These are phyloP conservation scores for Tinea semifulvella DNA, from an alignment of 2,888 invertebrate species.

Conservation along the genomic window DNA sequence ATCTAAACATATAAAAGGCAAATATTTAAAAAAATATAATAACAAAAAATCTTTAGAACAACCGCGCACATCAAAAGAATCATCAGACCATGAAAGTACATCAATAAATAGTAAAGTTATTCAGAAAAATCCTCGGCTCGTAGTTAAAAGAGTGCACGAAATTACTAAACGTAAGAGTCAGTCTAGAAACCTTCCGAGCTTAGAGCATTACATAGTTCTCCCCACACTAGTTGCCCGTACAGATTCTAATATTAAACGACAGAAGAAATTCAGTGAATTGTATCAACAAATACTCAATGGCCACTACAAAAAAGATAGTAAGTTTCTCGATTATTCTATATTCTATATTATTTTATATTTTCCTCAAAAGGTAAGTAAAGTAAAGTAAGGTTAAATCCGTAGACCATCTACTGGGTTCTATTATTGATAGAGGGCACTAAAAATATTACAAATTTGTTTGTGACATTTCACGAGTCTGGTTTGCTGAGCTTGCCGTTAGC, in stretches of 20 bases:
- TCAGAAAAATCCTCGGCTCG: constrained; percentile 35
- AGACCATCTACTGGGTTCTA: no score
- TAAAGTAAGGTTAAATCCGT: no score
- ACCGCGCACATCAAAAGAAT: neutral
- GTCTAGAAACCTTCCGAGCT: constrained; percentile 38
- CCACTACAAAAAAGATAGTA: constrained; percentile 22
- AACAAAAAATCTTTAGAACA: neutral
- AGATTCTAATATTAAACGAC: constrained; percentile 51
- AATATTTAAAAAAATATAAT: neutral
- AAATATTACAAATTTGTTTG: no score
- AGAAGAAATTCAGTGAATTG: constrained; percentile 54
- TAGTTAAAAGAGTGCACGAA: constrained; percentile 27
- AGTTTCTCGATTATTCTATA: neutral
- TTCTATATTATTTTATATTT: neutral
- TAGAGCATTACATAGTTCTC: constrained; percentile 50
- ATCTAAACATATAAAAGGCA: neutral
- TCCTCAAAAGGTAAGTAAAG: neutral
- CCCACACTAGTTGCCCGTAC: constrained; percentile 54
- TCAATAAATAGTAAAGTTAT: constrained; percentile 4
- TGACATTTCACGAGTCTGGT: no score
- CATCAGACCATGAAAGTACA: neutral
- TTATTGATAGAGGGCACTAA: no score
- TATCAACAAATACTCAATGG: constrained; percentile 51
- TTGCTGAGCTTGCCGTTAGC: no score
- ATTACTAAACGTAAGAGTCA: constrained; percentile 32